phyloP scores from a whole-genome alignment of 2,888 invertebrate species.

The Buathra laborator region DNA sequence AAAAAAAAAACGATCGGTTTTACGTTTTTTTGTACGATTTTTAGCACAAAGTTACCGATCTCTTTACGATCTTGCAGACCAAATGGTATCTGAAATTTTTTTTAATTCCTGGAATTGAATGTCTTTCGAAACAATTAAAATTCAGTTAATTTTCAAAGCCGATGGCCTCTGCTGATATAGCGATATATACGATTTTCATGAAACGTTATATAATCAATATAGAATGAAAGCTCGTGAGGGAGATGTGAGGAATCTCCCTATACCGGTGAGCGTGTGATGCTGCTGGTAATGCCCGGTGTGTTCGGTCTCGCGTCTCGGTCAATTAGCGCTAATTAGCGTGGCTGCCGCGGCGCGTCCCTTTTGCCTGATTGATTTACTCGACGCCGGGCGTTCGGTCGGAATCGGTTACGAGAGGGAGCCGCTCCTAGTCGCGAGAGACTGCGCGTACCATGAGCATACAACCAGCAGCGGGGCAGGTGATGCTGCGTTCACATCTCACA shows the following conservation, averaged over 20 bases:
- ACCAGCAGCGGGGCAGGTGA: not conserved
- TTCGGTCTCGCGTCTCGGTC: constrained; percentile 71
- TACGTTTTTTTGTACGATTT: not conserved
- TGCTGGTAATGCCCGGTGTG: constrained; percentile 20
- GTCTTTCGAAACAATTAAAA: not conserved
- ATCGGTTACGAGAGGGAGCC: constrained; percentile 40
- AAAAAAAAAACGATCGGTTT: not conserved
- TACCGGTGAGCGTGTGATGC: constrained; percentile 29
- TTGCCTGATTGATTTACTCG: constrained; percentile 79
- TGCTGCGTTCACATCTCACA: not conserved
- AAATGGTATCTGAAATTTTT: not conserved
- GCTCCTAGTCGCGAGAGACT: constrained; percentile 18
- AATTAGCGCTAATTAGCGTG: constrained; percentile 79
- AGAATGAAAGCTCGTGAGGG: not conserved
- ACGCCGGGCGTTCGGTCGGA: constrained; percentile 66
- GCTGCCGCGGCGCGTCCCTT: constrained; percentile 68
- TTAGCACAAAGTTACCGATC: not conserved
- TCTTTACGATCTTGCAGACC: not conserved
- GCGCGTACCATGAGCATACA: not conserved
- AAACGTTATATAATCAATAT: constrained; percentile 4
- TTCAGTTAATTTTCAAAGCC: not conserved
- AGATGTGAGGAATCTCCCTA: constrained; percentile 5
- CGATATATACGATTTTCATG: not conserved
- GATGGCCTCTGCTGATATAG: not conserved
- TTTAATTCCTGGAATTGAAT: not conserved